These are phyloP conservation scores for Cerastis leucographa DNA, from an alignment of 2,888 invertebrate genomes.

Conservation along the genomic window DNA sequence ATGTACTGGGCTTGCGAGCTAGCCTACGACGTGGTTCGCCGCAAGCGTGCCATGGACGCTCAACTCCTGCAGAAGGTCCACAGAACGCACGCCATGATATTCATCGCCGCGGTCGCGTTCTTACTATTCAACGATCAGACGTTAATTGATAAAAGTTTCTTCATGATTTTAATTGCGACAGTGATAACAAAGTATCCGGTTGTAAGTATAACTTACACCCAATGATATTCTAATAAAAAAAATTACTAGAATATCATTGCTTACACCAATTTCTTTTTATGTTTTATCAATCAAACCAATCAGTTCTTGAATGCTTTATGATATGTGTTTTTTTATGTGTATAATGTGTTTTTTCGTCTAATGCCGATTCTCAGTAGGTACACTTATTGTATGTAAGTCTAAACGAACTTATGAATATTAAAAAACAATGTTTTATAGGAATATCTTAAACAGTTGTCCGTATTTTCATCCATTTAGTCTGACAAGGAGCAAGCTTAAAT, in stretches of 20 bases:
- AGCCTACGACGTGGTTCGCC: conserved; percentile 52
- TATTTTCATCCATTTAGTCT: not conserved
- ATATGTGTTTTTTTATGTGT: not conserved
- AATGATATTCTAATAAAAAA: too few relatives aligned
- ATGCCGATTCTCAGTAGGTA: not conserved
- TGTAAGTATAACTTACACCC: conserved; percentile 69
- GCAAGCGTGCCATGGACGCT: conserved; percentile 36
- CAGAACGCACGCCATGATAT: conserved; percentile 60
- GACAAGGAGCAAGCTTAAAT: not conserved
- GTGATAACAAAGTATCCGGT: conserved; percentile 73
- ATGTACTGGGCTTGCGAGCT: conserved; percentile 61
- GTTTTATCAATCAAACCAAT: not conserved
- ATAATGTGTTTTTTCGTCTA: too few relatives aligned
- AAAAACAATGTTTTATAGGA: not conserved
- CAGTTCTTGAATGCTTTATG: not conserved
- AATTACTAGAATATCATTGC: too few relatives aligned
- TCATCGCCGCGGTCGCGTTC: conserved; percentile 48
- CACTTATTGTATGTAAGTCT: not conserved
- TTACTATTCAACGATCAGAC: conserved; percentile 66
- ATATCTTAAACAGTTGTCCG: not conserved
- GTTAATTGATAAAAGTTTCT: conserved; percentile 72
- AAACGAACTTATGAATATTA: not conserved
- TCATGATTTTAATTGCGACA: conserved; percentile 72
- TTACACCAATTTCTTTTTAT: not conserved
- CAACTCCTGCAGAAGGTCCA: conserved; percentile 59